Base-by-base conservation (phyloP, 1,140 invertebrate species). In the Pogonomyrmex californicus region DNA sequence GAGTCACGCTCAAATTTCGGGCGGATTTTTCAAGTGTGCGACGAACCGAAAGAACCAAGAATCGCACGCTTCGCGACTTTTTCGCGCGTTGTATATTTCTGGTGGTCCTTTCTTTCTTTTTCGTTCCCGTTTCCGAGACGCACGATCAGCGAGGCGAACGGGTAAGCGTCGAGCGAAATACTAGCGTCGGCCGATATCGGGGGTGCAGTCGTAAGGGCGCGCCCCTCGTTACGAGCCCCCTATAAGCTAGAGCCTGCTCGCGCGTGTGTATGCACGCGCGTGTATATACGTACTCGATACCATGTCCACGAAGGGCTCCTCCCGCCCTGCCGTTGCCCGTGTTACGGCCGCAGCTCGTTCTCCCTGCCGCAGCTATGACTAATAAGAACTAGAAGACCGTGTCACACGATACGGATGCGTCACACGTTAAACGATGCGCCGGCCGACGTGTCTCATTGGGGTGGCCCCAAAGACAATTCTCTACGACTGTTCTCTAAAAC, bases 131-230 rank as follows among this genome's bases (percentile, higher is more conserved):
- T 56, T 36, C 51, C 66, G 54, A 71, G 82, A 77, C 12, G 12
- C 56, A n/a, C 77, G 30, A 14, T 62, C 78, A 49, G 77, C 86
- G 82, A 87, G 86, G 88, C 87, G 89, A 92, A 91, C 89, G 92
- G 90, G 89, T 90, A 91, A 93, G 89, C 91, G 90, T 90, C 92
- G 78, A 66, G 90, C 91, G 92, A 92, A 90, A 90, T 79, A 94
- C 93, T 93, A 93, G 91, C 85, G 85, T 47, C 65, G 56, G 62
- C 36, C 78, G 66, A 85, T 38, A 79, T 65, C 77, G 78, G 86
- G 90, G 90, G 75, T 85, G 79, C 63, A 51, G 71, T 88, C 71
- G 85, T 91, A 90, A 92, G 92, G 93, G 93, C 86, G 87, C 85
- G 86, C 91, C 90, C 90, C 89, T 86, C 86, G 60, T 71, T 49